Evolutionary conservation across 2,113 vertebrate species (phyloP).

Genomic region (Acrocephalus kingi): DNA sequence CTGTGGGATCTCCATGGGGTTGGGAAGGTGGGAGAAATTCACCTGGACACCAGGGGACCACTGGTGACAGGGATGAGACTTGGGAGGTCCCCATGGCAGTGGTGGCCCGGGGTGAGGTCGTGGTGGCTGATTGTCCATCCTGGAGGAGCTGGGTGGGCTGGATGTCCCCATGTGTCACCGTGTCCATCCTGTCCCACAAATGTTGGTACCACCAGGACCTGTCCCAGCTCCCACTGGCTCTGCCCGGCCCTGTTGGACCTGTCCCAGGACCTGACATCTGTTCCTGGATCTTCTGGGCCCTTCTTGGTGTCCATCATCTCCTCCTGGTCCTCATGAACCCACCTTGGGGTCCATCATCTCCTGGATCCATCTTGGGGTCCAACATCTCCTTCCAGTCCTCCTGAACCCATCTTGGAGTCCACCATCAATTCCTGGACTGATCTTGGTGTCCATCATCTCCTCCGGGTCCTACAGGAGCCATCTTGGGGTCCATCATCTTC

Average conservation of each 20-base stretch:
- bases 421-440: no score
- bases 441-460: accelerated
- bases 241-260: background rate
- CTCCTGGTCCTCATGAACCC: background rate
- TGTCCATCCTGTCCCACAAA: background rate
- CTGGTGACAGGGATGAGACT: background rate
- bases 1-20: background rate
- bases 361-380: no score
- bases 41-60: background rate
- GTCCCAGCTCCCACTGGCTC: accelerated
- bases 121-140: accelerated
- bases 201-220: background rate
- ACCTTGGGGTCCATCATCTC: accelerated
- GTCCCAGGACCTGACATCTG: background rate
- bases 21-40: background rate
- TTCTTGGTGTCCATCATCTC: background rate
- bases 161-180: accelerated
- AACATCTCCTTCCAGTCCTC: background rate
- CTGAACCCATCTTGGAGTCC: accelerated
- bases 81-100: background rate
- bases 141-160: background rate
- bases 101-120: accelerated
- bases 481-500: background rate
- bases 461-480: no score
- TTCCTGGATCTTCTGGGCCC: background rate